Evolutionary conservation across 35 echinoderm and acorn worm species (phyloP), one percentile per base, ranked within the genome.

Genomic region (Lytechinus pictus): DNA sequence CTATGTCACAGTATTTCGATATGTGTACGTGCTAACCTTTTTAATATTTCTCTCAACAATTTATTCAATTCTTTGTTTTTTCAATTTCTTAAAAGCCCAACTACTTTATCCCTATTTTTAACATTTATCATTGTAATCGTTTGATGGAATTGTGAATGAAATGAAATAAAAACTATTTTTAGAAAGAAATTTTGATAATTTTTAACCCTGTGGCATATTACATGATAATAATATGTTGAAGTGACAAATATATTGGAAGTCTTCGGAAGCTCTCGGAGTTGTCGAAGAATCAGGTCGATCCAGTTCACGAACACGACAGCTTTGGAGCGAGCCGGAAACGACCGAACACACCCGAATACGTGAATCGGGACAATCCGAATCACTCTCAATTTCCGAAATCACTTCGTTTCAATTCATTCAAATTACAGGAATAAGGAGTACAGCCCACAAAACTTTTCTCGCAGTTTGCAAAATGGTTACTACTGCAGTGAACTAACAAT

Each of bases 361-460:
- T 79, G 66, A 79, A 79, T 79, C 66, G 66, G 66, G 66, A 79
- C 66, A 79, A 79, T 79, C n/a, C 66, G 66, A 19, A 79, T 79
- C 66, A 79, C 66, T 7, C 19, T n/a, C 66, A 79, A 79, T 79
- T 79, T 79, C 66, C 66, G 66, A 79, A 24, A 79, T 79, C 66
- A 79, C 66, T 79, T 79, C 66, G 66, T 79, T 79, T 24, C 66
- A 79, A 79, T 79, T 79, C n/a, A 79, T 79, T 5, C 4, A 8
- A 19, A 79, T 79, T 79, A 79, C 19, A 79, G 66, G 66, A 79
- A 79, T 79, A 16, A 79, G 13, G n/a, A 79, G 66, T n/a, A n/a
- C 19, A 24, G 66, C 16, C 19, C 12, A 79, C 19, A 24, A 79
- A 71, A 79, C 66, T 4, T 79, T 79, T 24, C 33, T 60, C 66